Evolutionary conservation across 2,797 vertebrate genomes (phyloP).

Genomic region (Todus mexicanus): DNA sequence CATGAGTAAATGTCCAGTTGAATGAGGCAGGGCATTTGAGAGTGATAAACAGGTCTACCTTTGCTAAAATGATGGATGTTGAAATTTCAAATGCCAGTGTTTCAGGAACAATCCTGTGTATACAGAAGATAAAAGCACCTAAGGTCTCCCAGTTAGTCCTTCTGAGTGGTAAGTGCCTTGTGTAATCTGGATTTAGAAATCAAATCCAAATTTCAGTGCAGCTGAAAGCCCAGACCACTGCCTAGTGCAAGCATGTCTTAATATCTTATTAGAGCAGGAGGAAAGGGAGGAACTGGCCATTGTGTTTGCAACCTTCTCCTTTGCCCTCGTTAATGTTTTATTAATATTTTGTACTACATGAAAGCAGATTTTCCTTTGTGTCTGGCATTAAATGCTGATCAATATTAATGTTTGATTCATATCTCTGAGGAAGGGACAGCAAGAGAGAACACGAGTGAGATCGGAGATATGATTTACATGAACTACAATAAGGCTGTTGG

Average conservation of each 20-base stretch:
- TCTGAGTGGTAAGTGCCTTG: not conserved
- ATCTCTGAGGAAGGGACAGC: not conserved
- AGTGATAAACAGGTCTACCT: not conserved
- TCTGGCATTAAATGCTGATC: slow-evolving; percentile 23
- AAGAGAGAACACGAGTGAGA: not conserved
- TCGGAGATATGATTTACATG: not conserved
- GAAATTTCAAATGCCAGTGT: not conserved
- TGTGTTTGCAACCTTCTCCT: not conserved
- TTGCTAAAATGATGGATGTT: not conserved
- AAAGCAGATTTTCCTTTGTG: slow-evolving; percentile 27
- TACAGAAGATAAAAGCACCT: not conserved
- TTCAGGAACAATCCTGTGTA: not conserved
- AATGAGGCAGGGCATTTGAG: not conserved
- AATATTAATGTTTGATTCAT: slow-evolving; percentile 40
- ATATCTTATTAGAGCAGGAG: not conserved
- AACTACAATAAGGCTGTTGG: not conserved
- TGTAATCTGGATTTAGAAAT: not conserved
- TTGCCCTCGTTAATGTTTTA: slow-evolving; percentile 28
- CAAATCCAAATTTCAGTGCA: not conserved
- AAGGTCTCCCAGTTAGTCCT: not conserved
- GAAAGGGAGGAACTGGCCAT: not conserved
- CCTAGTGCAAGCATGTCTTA: not conserved
- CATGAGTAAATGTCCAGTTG: not conserved
- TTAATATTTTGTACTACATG: not conserved
- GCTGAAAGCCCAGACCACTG: not conserved